Evolutionary conservation across 2,113 vertebrate species (phyloP).

Genomic region (Cololabis saira): DNA sequence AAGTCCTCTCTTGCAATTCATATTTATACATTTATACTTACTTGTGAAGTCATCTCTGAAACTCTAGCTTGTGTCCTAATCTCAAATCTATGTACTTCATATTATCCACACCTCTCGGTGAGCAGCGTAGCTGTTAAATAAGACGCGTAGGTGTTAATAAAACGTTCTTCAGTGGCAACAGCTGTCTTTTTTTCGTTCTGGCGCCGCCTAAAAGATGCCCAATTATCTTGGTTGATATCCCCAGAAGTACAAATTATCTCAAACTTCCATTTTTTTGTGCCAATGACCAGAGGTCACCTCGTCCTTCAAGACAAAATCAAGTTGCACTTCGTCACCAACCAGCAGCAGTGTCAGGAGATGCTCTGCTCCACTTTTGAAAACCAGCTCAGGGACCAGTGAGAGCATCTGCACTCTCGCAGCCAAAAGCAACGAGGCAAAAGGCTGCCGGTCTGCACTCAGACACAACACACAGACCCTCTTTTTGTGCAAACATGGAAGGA

Average conservation of each 20-base stretch:
- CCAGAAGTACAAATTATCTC: conserved; percentile 63
- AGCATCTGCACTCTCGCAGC: conserved; percentile 51
- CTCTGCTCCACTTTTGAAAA: conserved; percentile 67
- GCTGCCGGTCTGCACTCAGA: conserved; percentile 16
- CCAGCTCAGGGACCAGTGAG: conserved; percentile 58
- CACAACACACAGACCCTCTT: conserved; percentile 5
- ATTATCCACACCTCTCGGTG: too few species aligned
- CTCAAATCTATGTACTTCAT: too few species aligned
- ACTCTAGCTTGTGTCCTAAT: too few species aligned
- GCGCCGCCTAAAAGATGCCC: conserved; percentile 38
- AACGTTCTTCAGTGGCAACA: background rate
- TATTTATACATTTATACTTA: too few species aligned
- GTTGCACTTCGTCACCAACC: conserved; percentile 40
- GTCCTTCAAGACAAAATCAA: conserved; percentile 65
- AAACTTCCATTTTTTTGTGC: conserved; percentile 36
- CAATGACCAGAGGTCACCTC: conserved; percentile 41
- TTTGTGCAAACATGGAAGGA: conserved; percentile 42
- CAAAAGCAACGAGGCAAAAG: conserved; percentile 52
- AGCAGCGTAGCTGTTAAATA: background rate
- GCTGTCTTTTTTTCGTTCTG: conserved; percentile 25
- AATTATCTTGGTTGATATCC: conserved; percentile 60
- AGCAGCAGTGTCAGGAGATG: conserved; percentile 47
- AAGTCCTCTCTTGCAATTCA: too few species aligned
- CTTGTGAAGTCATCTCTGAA: too few species aligned
- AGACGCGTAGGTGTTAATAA: too few species aligned